Conservation (phyloP, 2,797 vertebrate genomes). For the Artibeus lituratus region DNA sequence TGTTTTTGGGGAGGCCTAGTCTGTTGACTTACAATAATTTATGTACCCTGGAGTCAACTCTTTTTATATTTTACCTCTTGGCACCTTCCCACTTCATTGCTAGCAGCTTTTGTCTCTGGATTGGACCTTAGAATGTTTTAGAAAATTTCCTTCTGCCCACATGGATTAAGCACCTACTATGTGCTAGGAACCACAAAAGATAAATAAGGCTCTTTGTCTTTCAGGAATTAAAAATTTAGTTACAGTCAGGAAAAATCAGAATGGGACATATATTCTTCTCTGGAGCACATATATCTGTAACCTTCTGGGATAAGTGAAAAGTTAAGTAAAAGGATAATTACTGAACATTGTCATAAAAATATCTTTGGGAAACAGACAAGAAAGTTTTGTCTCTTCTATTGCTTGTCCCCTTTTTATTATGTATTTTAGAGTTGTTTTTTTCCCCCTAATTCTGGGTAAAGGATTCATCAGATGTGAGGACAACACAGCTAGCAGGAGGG, state of each 20-base stretch:
- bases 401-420: neutral
- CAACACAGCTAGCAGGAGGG: slow-evolving; percentile 64
- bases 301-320: neutral
- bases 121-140: neutral
- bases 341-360: neutral
- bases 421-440: slow-evolving; percentile 60
- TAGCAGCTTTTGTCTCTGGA: slow-evolving; percentile 46
- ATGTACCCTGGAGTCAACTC: neutral
- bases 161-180: neutral
- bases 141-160: neutral
- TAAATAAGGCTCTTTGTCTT: neutral
- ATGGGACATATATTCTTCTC: neutral
- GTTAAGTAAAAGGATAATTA: neutral
- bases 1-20: neutral
- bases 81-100: neutral
- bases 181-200: neutral
- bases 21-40: neutral
- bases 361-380: neutral
- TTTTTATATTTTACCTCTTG: neutral
- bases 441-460: slow-evolving; percentile 62
- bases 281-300: neutral
- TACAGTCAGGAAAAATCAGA: neutral
- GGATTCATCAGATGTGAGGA: slow-evolving; percentile 78
- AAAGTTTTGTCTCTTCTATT: neutral
- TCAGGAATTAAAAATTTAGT: neutral